These are phyloP conservation scores for Pristionchus arcanus DNA, from an alignment of 2,888 invertebrate genomes.

Conservation along the genomic window DNA sequence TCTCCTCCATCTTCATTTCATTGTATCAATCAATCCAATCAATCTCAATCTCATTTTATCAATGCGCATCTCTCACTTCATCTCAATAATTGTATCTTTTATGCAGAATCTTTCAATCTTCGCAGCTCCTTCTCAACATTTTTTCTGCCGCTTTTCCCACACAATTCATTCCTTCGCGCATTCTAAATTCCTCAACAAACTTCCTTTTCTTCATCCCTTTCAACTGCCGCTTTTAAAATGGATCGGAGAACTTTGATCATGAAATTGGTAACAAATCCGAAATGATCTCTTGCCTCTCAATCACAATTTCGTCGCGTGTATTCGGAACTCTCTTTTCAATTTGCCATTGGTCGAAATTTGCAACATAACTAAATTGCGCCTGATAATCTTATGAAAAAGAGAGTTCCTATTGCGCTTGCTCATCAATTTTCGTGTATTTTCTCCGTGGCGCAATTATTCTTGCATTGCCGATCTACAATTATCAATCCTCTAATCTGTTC, in stretches of 20 bases:
- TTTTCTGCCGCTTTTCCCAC: neutral
- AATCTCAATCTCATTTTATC: neutral
- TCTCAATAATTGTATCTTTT: neutral
- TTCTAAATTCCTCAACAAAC: neutral
- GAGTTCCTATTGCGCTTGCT: neutral
- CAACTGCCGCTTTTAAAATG: neutral
- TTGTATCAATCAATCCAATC: neutral
- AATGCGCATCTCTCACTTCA: neutral
- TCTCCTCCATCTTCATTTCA: neutral
- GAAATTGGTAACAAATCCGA: neutral
- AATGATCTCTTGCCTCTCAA: neutral
- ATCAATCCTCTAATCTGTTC: neutral
- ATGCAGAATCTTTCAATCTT: neutral
- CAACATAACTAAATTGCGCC: neutral
- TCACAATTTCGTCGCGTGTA: neutral
- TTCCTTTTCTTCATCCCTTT: neutral
- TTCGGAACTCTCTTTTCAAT: neutral
- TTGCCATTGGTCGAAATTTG: neutral
- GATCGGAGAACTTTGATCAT: neutral
- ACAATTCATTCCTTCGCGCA: constrained; percentile 16
- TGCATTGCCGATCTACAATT: neutral
- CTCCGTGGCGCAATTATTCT: neutral
- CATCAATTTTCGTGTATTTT: neutral
- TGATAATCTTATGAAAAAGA: neutral
- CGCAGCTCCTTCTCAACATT: neutral